Evolutionary conservation across 2,113 vertebrate species (phyloP), one percentile per base, ranked within the genome.

Genomic region (Gymnobelideus leadbeateri): DNA sequence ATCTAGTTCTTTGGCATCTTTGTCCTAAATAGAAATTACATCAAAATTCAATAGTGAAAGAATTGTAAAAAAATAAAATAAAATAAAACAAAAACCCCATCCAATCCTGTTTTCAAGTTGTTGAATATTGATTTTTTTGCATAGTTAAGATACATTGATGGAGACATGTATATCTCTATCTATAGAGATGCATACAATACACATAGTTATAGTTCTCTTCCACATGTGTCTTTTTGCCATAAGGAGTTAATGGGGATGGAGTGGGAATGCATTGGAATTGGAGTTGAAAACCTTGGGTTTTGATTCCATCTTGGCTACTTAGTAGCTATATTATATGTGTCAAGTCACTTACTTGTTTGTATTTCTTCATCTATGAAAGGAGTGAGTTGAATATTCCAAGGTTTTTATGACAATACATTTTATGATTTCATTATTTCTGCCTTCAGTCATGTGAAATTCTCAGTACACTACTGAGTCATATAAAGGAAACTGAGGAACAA

Each of bases 1-100:
- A 93, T 49, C 46, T 11, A 94, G 26, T n/a, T 91, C 8, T 54
- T 94, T 92, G 52, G 55, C 14, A 53, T 90, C 14, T 92, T 93
- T 0, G 16, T 92, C 46, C 1, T 92, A 47, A 53, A 49, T 91
- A 55, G 95, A 23, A 91, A 96, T 91, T 94, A 51, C 46, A 92
- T 50, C 89, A 94, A 89, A 2, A 31, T 49, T 92, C 0, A 50
- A 92, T 94, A 51, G 49, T 94, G 51, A 93, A 53, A 68, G 2
- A 57, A 68, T 31, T 90, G 46, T 89, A 25, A 91, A 7, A 77
- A 84, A n/a, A 25, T 91, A 7, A 77, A 84, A n/a, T 4, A 37
- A 61, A 61, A 31, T 3, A 77, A 77, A 77, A 3, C 2, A 61
- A 61, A 55, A 55, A 57, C 25, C 55, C 25, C 7, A 31, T 61